Base-by-base conservation (phyloP, 2,797 vertebrate genomes). In the Sus cebifrons region DNA sequence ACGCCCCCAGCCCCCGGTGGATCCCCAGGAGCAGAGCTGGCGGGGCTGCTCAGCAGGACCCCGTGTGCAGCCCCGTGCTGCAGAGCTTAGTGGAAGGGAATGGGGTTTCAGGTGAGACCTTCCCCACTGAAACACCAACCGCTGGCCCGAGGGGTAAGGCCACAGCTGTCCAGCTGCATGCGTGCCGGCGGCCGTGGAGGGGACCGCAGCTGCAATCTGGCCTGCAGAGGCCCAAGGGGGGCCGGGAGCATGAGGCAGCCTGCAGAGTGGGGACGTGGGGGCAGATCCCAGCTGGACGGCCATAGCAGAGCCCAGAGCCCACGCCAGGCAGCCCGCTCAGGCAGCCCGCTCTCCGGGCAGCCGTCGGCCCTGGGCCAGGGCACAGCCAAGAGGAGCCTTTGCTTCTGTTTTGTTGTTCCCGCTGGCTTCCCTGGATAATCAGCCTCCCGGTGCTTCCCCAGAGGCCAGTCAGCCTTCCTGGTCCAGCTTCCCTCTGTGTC, bases 101-200 rank as follows among this genome's bases (percentile, higher is more conserved):
- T 3, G 18, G 36, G 32, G 12, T 27, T 74, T 18, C 44, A 5
- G 0, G n/a, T 7, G 16, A 29, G 11, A 17, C 16, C 13, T 2
- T n/a, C 32, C 32, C 4, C 1, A 1, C 1, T 16, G 83, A 1
- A 0, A 14, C 0, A 5, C n/a, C 49, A 1, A 8, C 2, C 60
- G 13, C 6, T 5, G 20, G 5, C 20, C 17, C 27, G 5, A 13
- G n/a, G 70, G 36, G 17, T 29, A 12, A 32, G 71, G 15, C 36
- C 29, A 8, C 5, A 4, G 2, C 13, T 1, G 5, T 18, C 32
- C 13, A 12, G 29, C 7, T 8, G 7, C 11, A 4, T 3, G 7
- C 18, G 0, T 25, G 56, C 27, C 8, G 71, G 36, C 29, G 49
- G 70, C 3, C 3, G 0, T 2, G 20, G 40, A n/a, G 29, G 17